Conservation (phyloP, 2,113 vertebrate species). For the Sus scrofa region T2T-Sscrofa CM000819.6:122212001-122212500, state of each 20-base stretch:
- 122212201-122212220: neutral
- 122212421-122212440: neutral
- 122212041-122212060: neutral
- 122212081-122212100: neutral
- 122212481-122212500: neutral
- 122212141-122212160: neutral
- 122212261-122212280: neutral
- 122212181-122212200: neutral
- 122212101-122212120: neutral
- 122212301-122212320: neutral
- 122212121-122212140: conserved; percentile 9
- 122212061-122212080: conserved; percentile 6
- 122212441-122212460: neutral
- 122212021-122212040: neutral
- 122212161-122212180: neutral
- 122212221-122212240: too few relatives aligned
- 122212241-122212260: neutral
- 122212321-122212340: neutral
- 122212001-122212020: neutral
- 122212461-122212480: neutral
- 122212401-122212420: neutral
- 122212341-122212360: neutral
- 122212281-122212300: neutral
- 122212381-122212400: neutral
- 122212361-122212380: neutral